Base-by-base conservation (phyloP, 2,888 invertebrate genomes). In the Melanchra persicariae region DNA sequence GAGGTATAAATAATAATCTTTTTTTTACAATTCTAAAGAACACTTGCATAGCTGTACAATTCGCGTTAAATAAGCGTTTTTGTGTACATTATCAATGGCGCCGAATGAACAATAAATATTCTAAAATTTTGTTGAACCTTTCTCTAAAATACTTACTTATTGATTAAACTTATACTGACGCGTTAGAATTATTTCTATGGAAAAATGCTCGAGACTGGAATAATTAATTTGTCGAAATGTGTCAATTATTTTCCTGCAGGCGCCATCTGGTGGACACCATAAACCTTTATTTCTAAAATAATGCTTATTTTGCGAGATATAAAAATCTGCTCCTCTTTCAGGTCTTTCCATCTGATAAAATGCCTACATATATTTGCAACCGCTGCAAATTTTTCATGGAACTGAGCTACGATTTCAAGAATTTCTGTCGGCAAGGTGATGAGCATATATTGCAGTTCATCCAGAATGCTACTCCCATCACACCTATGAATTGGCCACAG, bases 351-450 rank as follows among this genome's bases (percentile, higher is more conserved):
- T 97, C 96, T 55, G 98, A 98, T 91, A 97, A 97, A 79, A 97
- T 98, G 97, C 98, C 98, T 2, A 95, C 96, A 63, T 97, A 96
- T 87, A 97, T 98, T 75, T 98, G 98, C 89, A 96, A 94, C 51
- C 96, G 96, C 52, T 98, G 98, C 86, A 97, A 97, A 34, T 94
- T 96, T 86, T 97, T 97, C 81, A 97, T 98, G 88, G 97, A 97
- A 72, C 95, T 97, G 74, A 97, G 97, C 61, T 98, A 98, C 92
- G 97, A 97, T 67, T 98, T 97, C 86, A 98, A 98, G 88, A 96
- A 97, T 73, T 97, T 98, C 88, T 98, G 98, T 85, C 97, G 97
- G 81, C 97, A 97, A 87, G 97, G 97, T 0, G 98, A 98, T 88
- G 97, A 97, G 83, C 96, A 97, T 1, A 92, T 98, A 10, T 96